phyloP scores from a whole-genome alignment of 2,113 vertebrate genomes.

The rabbit (Oryctolagus cuniculus) region mOryCun1.1 NC_091440.1:31643501-31644000 shows the following conservation, averaged over 20 bases:
- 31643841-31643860: not conserved
- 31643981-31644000: no score
- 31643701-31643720: slow-evolving; percentile 10
- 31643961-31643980: no score
- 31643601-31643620: slow-evolving; percentile 47
- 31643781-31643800: not conserved
- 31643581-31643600: not conserved
- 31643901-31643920: not conserved
- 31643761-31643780: slow-evolving; percentile 56
- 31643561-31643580: slow-evolving; percentile 34
- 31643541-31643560: not conserved
- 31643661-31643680: slow-evolving; percentile 44
- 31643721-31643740: slow-evolving; percentile 46
- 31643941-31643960: not conserved
- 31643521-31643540: not conserved
- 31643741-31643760: slow-evolving; percentile 18
- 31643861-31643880: slow-evolving; percentile 9
- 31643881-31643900: slow-evolving; percentile 13
- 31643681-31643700: slow-evolving; percentile 66
- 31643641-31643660: slow-evolving; percentile 40
- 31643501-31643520: slow-evolving; percentile 8
- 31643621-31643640: slow-evolving; percentile 9
- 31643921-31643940: not conserved
- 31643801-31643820: not conserved
- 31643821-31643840: slow-evolving; percentile 20